phyloP scores from a whole-genome alignment of 2,797 vertebrate species.

The Hydrophis major region DNA sequence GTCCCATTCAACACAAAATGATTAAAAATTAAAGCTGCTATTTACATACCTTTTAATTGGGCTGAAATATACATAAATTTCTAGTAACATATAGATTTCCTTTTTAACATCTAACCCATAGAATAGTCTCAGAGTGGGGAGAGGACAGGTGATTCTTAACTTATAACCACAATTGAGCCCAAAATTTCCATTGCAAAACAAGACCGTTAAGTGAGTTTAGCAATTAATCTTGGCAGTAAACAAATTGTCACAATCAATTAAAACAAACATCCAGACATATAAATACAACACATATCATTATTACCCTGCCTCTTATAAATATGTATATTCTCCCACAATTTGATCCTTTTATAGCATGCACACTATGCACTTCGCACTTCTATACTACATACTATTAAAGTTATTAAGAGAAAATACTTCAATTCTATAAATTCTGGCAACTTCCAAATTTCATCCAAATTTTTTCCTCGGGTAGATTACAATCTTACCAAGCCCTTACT shows the following conservation, averaged over 20 bases:
- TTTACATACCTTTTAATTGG: not conserved
- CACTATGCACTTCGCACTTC: not conserved
- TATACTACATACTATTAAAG: not conserved
- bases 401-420: not conserved
- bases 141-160: not conserved
- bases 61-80: not conserved
- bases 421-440: not conserved
- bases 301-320: not conserved
- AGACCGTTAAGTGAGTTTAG: not conserved
- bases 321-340: not conserved
- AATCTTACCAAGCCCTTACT: not conserved
- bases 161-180: not conserved
- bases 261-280: not conserved
- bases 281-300: not conserved
- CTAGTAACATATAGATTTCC: not conserved
- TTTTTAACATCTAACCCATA: not conserved
- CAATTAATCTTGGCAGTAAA: not conserved
- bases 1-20: not conserved
- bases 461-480: not conserved
- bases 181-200: not conserved
- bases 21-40: not conserved
- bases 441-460: not conserved
- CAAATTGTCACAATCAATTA: not conserved
- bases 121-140: not conserved
- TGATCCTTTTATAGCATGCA: not conserved